Evolutionary conservation across 2,113 vertebrate species (phyloP).

Genomic region (Aplodontia rufa): DNA sequence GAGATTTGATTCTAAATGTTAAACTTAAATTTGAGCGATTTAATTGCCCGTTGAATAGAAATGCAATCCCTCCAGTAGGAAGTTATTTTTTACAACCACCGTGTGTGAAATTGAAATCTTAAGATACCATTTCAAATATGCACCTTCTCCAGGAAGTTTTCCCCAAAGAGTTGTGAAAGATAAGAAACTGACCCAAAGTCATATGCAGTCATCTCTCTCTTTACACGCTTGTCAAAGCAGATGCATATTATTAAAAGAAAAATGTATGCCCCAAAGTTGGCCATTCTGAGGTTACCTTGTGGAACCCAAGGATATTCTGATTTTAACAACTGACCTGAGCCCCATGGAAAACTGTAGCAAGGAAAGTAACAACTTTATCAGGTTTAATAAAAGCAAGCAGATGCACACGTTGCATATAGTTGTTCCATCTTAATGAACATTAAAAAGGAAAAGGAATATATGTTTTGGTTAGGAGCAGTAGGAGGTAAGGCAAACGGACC

Average conservation of each 20-base stretch:
- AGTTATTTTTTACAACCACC: slow-evolving; percentile 76
- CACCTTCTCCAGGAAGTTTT: slow-evolving; percentile 74
- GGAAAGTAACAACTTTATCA: not conserved
- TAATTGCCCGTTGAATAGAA: slow-evolving; percentile 75
- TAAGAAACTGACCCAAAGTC: slow-evolving; percentile 75
- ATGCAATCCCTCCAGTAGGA: slow-evolving; percentile 69
- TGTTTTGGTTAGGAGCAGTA: not conserved
- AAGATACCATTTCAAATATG: slow-evolving; percentile 79
- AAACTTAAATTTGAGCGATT: slow-evolving; percentile 74
- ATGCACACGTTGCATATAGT: not conserved
- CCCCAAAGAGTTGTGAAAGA: slow-evolving; percentile 74
- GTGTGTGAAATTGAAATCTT: slow-evolving; percentile 82
- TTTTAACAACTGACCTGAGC: slow-evolving; percentile 49
- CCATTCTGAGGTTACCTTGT: not conserved
- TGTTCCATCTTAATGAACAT: not conserved
- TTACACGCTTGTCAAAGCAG: slow-evolving; percentile 40
- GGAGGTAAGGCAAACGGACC: not conserved
- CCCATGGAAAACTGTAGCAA: not conserved
- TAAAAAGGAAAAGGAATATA: not conserved
- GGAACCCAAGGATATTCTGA: slow-evolving; percentile 38
- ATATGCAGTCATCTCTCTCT: not conserved
- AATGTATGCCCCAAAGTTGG: not conserved
- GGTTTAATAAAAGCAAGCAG: slow-evolving; percentile 49
- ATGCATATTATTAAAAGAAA: slow-evolving; percentile 58
- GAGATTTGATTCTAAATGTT: slow-evolving; percentile 70